Evolutionary conservation across 2,797 vertebrate genomes (phyloP).

Genomic region (Sternarchorhynchus goeldii): DNA sequence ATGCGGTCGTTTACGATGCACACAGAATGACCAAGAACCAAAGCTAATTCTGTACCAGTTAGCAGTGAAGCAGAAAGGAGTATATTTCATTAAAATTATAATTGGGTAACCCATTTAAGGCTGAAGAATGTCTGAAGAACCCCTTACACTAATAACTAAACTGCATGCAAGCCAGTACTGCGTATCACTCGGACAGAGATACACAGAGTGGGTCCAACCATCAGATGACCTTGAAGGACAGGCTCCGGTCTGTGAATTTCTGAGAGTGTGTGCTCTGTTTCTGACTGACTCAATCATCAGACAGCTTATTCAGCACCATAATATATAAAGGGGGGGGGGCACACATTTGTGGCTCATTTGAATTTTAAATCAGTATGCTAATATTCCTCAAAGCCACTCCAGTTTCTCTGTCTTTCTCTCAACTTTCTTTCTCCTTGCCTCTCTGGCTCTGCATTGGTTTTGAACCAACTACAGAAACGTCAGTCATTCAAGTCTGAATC

Average conservation of each 20-base stretch:
- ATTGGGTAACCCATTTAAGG: not conserved
- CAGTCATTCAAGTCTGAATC: constrained; percentile 53
- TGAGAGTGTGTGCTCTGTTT: constrained; percentile 47
- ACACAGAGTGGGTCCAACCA: not conserved
- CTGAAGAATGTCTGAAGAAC: not conserved
- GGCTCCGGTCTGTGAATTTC: constrained; percentile 41
- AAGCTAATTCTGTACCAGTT: not conserved
- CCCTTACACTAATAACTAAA: not conserved
- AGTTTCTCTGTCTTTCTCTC: constrained; percentile 34
- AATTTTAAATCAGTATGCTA: constrained; percentile 55
- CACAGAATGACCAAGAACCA: not conserved
- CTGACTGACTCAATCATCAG: constrained; percentile 56
- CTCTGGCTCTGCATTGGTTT: constrained; percentile 26
- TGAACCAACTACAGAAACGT: constrained; percentile 43
- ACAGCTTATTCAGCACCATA: constrained; percentile 52
- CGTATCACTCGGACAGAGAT: not conserved
- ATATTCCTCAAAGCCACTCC: constrained; percentile 53
- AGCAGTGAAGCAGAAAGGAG: not conserved
- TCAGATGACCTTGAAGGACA: constrained; percentile 14
- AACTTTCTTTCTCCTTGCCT: constrained; percentile 2
- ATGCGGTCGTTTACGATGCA: not conserved
- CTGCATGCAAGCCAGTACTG: not conserved
- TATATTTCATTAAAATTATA: constrained; percentile 9
- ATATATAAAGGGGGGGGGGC: constrained; percentile 21
- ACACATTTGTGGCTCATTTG: constrained; percentile 51